Conservation (phyloP, 2,797 vertebrate genomes). For the Yasuhikotakia modesta region DNA sequence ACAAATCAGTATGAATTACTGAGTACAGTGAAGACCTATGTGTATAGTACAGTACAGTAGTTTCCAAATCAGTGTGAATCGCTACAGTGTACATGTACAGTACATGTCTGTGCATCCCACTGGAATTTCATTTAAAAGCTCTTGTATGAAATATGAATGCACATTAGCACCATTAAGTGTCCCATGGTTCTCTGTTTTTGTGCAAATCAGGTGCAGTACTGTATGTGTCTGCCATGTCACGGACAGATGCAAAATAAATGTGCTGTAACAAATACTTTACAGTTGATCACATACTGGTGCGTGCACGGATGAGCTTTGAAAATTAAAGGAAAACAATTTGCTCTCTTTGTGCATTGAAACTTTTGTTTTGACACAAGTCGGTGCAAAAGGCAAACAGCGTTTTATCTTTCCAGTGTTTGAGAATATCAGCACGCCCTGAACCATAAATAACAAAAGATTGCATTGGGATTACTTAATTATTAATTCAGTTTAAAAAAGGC, state of each 20-base stretch:
- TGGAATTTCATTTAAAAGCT: not conserved
- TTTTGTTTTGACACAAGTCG: not conserved
- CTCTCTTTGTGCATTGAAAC: not conserved
- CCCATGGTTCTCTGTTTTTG: constrained; percentile 19
- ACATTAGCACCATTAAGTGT: not conserved
- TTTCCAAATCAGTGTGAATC: too few species aligned
- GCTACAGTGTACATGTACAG: too few species aligned
- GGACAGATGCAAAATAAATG: constrained; percentile 71
- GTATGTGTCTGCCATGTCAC: constrained; percentile 65
- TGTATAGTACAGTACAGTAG: too few species aligned
- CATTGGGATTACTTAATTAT: constrained; percentile 24
- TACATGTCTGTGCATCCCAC: not conserved
- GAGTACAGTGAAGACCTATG: not conserved
- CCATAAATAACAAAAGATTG: constrained; percentile 7
- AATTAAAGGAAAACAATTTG: constrained; percentile 18
- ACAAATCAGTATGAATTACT: not conserved
- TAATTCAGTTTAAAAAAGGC: constrained; percentile 21
- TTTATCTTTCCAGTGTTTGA: not conserved
- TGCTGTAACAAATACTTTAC: constrained; percentile 65
- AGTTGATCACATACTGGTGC: not conserved
- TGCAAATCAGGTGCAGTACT: constrained; percentile 64
- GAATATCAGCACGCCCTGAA: not conserved
- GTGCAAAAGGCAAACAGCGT: not conserved
- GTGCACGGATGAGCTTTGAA: not conserved
- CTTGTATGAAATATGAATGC: not conserved